Evolutionary conservation across 1,140 invertebrate species (phyloP).

Genomic region (Archivesica marissinica): DNA sequence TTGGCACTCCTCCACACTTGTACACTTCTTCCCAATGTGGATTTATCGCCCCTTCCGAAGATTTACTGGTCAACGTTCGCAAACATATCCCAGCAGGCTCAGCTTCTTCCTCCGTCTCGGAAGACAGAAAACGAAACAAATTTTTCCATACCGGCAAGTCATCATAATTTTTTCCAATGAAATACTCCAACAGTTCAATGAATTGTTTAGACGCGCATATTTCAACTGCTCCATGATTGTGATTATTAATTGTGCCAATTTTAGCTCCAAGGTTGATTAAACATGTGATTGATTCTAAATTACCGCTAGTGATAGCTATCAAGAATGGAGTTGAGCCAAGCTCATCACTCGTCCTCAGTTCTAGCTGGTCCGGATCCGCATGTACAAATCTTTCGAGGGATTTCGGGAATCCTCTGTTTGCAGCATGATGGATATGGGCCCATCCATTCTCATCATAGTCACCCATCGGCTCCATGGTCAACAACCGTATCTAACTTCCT

Average conservation of each 20-base stretch:
- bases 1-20: conserved; percentile 75
- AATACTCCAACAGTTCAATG: conserved; percentile 78
- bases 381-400: conserved; percentile 80
- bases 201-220: conserved; percentile 79
- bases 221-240: conserved; percentile 82
- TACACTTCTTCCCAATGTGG: conserved; percentile 74
- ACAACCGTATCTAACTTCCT: not conserved
- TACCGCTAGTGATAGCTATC: conserved; percentile 79
- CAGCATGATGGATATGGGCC: conserved; percentile 82
- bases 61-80: conserved; percentile 75
- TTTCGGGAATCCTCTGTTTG: conserved; percentile 79
- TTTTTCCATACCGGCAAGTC: conserved; percentile 82
- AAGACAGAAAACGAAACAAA: conserved; percentile 78
- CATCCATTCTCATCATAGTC: conserved; percentile 81
- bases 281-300: conserved; percentile 77
- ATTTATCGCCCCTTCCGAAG: conserved; percentile 69
- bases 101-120: conserved; percentile 80
- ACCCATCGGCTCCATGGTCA: conserved; percentile 64
- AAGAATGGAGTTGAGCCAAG: conserved; percentile 80
- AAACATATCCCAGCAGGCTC: conserved; percentile 80
- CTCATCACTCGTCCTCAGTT: conserved; percentile 81
- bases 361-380: conserved; percentile 75
- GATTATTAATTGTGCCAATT: conserved; percentile 74
- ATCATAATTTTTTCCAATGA: conserved; percentile 74
- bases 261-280: conserved; percentile 78